Evolutionary conservation across 2,113 vertebrate species (phyloP), one percentile per base, ranked within the genome.

Genomic region (Peucedramus taeniatus): DNA sequence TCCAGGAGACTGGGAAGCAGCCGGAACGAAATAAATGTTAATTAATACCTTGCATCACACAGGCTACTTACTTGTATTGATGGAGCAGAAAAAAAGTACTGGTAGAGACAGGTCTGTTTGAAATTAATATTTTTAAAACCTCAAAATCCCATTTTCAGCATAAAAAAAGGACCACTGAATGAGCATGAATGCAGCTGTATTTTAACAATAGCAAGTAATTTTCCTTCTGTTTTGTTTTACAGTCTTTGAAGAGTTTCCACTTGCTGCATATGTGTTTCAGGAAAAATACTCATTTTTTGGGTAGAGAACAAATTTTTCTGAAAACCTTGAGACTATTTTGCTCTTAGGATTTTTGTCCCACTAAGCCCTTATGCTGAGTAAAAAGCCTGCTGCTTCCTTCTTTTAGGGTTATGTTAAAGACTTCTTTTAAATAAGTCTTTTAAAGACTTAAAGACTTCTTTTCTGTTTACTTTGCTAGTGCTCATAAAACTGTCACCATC

Each of bases 401-500:
- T 83, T 71, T 60, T 53, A 65, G 39, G 57, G 35, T 60, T 76
- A 23, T 51, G 49, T 63, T 90, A 72, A 80, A 45, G 68, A 44
- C 35, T 85, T 78, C 10, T 93, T 83, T 89, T 87, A n/a, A n/a
- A n/a, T n/a, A n/a, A n/a, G n/a, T n/a, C n/a, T n/a, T n/a, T n/a
- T n/a, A n/a, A n/a, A n/a, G n/a, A 45, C 42, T 85, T 88, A 72
- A 80, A 45, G 68, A 44, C 35, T 85, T 78, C 10, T 93, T 83
- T 89, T 87, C 71, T 80, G 19, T 93, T 90, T 77, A 65, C 68
- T 90, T 90, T 90, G 84, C 39, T 39, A 21, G 82, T 0, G 6
- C 83, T 88, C 76, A 35, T 91, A 91, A 85, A 95, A 49, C 93
- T 85, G 66, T 91, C 89, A 85, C 66, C 57, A 61, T 88, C 71